Base-by-base conservation (phyloP, 2,888 invertebrate genomes). In the Sarcophaga rosellei region DNA sequence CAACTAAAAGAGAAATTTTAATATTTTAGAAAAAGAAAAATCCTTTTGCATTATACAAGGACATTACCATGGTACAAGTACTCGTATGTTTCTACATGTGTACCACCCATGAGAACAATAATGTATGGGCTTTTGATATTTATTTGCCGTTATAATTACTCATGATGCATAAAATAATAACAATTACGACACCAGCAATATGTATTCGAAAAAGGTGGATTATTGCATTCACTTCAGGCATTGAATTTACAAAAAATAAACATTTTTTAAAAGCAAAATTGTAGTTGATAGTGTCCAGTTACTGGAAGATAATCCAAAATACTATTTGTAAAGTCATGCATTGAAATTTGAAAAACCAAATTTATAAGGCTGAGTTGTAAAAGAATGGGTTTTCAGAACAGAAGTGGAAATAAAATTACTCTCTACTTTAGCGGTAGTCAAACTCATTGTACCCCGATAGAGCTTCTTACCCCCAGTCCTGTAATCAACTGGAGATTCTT, bases 1-100 rank as follows among this genome's bases (percentile, higher is more conserved):
- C 12, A 15, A 53, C 17, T 12, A 0, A 53, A 53, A 17, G 10
- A 53, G 5, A 53, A 12, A 53, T 53, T 53, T 35, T 35, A 35
- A 47, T 66, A 57, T 79, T 63, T 4, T 21, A 35, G n/a, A 17
- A 23, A 45, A 53, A 23, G 44, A 20, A 45, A 66, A 68, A 47
- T 57, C 21, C 61, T 66, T 76, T 59, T 69, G 63, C 53, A 17
- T n/a, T 3, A 69, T 20, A 62, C 61, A 73, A 73, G 73, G 76
- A 66, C 23, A 78, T 77, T 73, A 68, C 23, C 72, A 10, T 66
- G n/a, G 20, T 23, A 81, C 23, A 17, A 8, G 35, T 35, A 8
- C 2, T 4, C 3, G 17, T 47, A 12, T 12, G n/a, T n/a, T n/a
- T 17, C 1, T 15, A 53, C 4, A 4, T n/a, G n/a, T n/a, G n/a